These are phyloP conservation scores for Heteromyza rotundicornis DNA, from an alignment of 2,888 invertebrate species.

Conservation along the genomic window DNA sequence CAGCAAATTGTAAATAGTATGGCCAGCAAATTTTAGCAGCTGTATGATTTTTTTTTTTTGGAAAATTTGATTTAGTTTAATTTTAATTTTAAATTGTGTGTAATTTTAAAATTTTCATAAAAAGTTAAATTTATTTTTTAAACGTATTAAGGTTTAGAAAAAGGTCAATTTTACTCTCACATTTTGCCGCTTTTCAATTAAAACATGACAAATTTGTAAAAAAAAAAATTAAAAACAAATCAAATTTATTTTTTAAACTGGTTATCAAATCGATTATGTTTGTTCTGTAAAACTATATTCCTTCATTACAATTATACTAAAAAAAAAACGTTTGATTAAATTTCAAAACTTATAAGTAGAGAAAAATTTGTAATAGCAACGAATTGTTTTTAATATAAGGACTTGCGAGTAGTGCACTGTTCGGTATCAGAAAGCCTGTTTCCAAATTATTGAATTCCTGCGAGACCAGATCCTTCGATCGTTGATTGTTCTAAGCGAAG, in stretches of 20 bases:
- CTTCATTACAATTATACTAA: too few species aligned
- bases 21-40: slow-evolving; percentile 13
- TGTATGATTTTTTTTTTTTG: slow-evolving; percentile 3
- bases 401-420: slow-evolving; percentile 62
- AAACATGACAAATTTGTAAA: too few species aligned
- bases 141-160: neutral
- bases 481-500: slow-evolving; percentile 41
- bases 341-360: slow-evolving; percentile 63
- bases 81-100: neutral
- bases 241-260: too few species aligned
- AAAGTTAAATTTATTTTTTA: neutral
- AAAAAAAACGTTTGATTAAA: too few species aligned
- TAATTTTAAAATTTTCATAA: neutral
- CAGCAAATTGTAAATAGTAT: slow-evolving; percentile 70
- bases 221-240: too few species aligned
- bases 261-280: too few species aligned
- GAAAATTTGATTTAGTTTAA: neutral
- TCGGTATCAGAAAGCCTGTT: slow-evolving; percentile 64
- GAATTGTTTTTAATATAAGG: slow-evolving; percentile 64
- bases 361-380: slow-evolving; percentile 65
- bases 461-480: slow-evolving; percentile 54
- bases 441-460: slow-evolving; percentile 56
- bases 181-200: too few species aligned
- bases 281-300: too few species aligned
- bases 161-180: too few species aligned